Conservation (phyloP, 2,797 vertebrate species). For the Uromys caudimaculatus region DNA sequence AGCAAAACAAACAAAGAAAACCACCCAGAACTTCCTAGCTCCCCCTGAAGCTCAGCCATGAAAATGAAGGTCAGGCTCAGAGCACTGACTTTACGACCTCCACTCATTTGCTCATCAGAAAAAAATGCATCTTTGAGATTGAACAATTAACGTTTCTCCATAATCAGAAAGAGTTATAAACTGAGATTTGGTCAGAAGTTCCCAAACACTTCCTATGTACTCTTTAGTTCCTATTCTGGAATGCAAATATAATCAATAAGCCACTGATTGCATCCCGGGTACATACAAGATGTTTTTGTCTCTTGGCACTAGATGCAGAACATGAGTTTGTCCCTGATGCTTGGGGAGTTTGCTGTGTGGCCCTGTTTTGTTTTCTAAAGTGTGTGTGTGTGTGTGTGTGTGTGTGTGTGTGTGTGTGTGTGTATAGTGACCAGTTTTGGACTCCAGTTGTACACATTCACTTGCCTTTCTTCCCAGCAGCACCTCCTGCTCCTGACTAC, state of each 20-base stretch:
- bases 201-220: constrained; percentile 5
- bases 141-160: constrained; percentile 19
- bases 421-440: background rate
- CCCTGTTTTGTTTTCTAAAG: constrained; percentile 52
- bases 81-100: constrained; percentile 10
- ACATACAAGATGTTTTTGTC: constrained; percentile 57
- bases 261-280: constrained; percentile 40
- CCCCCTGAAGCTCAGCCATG: background rate
- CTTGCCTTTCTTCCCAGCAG: background rate
- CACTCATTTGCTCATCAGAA: constrained; percentile 27
- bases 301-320: constrained; percentile 58
- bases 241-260: constrained; percentile 54
- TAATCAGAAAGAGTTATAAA: constrained; percentile 47
- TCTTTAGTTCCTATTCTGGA: constrained; percentile 38
- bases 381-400: background rate
- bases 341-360: constrained; percentile 50
- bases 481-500: constrained; percentile 46
- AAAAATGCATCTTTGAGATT: constrained; percentile 18
- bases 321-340: constrained; percentile 39
- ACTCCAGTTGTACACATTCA: background rate
- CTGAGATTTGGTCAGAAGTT: constrained; percentile 55
- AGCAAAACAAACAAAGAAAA: background rate
- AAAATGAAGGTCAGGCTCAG: constrained; percentile 17
- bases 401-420: too few species aligned
- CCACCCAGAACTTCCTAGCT: background rate